A percentile compares a stretch with the other conserved stretches of the same genome.
Conservation (phyloP, 2,797 vertebrate species). For the Acipenser transmontanus region DNA sequence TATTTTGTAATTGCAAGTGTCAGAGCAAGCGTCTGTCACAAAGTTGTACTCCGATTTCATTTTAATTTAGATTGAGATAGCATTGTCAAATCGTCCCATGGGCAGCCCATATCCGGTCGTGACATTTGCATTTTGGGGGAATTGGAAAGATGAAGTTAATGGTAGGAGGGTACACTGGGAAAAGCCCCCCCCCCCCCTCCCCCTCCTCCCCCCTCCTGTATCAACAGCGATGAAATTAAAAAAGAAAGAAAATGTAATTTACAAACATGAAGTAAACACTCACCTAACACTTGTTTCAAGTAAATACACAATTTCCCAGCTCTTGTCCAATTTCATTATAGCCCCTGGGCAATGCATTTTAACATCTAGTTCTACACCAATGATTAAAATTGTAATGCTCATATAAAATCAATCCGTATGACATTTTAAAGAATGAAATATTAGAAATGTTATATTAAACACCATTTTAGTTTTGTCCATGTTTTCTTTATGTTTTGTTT, state of each 20-base stretch:
- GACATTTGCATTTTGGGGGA: slow-evolving; percentile 72
- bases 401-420: slow-evolving; percentile 74
- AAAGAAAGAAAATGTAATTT: slow-evolving; percentile 85
- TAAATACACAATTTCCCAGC: slow-evolving; percentile 69
- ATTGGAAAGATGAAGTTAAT: slow-evolving; percentile 67
- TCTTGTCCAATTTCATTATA: slow-evolving; percentile 76
- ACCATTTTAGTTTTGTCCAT: slow-evolving; percentile 6
- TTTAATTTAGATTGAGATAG: slow-evolving; percentile 79
- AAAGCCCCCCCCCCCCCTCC: slow-evolving; percentile 33
- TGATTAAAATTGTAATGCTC: slow-evolving; percentile 79
- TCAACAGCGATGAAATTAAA: slow-evolving; percentile 70
- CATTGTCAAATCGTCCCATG: slow-evolving; percentile 57
- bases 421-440: slow-evolving; percentile 72
- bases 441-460: slow-evolving; percentile 51
- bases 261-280: slow-evolving; percentile 80
- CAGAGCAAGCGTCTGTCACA: slow-evolving; percentile 67
- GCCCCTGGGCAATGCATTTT: slow-evolving; percentile 64
- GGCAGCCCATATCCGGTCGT: slow-evolving; percentile 68
- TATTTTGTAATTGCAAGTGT: slow-evolving; percentile 80
- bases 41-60: slow-evolving; percentile 61
- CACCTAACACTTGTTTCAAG: slow-evolving; percentile 71
- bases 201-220: slow-evolving; percentile 39
- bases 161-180: slow-evolving; percentile 55
- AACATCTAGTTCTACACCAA: slow-evolving; percentile 74
- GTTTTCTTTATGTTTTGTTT: slow-evolving; percentile 6